These are phyloP conservation scores for Suricata suricatta DNA, from an alignment of 2,113 vertebrate genomes.

Conservation along the genomic window DNA sequence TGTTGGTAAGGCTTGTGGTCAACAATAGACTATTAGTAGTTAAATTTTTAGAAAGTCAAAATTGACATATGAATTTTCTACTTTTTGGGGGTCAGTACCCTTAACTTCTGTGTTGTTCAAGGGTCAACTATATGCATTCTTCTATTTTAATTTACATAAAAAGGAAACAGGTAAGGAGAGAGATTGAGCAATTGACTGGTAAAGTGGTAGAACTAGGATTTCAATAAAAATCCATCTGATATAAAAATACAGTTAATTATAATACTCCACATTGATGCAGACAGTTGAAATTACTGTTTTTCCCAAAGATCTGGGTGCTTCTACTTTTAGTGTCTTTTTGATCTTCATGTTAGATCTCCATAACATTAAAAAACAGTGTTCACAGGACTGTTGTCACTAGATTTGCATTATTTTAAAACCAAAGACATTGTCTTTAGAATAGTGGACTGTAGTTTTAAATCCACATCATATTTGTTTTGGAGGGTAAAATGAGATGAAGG, in stretches of 20 bases:
- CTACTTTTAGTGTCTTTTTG: not conserved
- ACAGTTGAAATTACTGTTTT: not conserved
- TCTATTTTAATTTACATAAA: not conserved
- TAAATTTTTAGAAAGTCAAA: not conserved
- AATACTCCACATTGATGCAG: not conserved
- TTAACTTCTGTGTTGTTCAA: not conserved
- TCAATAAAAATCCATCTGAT: not conserved
- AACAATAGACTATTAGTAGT: not conserved
- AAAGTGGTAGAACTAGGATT: not conserved
- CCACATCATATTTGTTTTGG: not conserved
- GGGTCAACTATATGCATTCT: not conserved
- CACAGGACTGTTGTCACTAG: not conserved
- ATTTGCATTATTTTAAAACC: not conserved
- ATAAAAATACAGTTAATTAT: not conserved
- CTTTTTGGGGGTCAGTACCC: not conserved
- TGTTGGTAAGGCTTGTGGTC: not conserved
- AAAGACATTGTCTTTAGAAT: not conserved
- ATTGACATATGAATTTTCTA: not conserved
- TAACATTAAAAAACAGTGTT: not conserved
- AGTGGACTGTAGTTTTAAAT: not conserved
- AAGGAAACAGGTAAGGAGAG: not conserved
- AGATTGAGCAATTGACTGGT: not conserved
- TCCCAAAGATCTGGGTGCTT: not conserved
- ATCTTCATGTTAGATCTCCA: not conserved
- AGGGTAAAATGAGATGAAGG: not conserved